These are phyloP conservation scores for Drosophila siamana DNA, from an alignment of 2,888 invertebrate genomes.

Conservation along the genomic window DNA sequence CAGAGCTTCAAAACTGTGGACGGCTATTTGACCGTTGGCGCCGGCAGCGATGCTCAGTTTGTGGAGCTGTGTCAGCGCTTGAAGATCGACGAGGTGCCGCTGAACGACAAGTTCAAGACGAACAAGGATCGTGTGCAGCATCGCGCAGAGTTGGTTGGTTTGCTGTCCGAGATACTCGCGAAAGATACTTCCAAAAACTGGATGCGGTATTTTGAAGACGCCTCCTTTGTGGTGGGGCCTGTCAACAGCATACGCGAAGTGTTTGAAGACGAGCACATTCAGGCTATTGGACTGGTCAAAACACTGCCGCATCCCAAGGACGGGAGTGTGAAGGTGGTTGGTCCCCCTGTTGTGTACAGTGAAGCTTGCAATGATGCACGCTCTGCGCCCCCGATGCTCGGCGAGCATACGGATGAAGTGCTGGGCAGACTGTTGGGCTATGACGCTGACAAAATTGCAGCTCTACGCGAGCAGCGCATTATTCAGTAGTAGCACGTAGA, in stretches of 20 bases:
- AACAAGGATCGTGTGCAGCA: constrained; percentile 92
- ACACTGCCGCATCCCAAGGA: constrained; percentile 89
- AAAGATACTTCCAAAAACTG: constrained; percentile 91
- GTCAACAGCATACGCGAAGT: constrained; percentile 94
- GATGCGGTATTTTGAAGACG: constrained; percentile 89
- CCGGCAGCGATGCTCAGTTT: constrained; percentile 94
- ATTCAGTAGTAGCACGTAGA: constrained; percentile 78
- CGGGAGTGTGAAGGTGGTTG: constrained; percentile 91
- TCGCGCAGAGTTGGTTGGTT: constrained; percentile 88
- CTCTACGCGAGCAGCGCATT: constrained; percentile 71
- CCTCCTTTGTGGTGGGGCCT: constrained; percentile 94
- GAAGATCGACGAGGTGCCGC: constrained; percentile 87
- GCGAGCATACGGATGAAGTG: constrained; percentile 94
- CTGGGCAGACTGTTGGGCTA: constrained; percentile 89
- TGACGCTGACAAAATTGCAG: constrained; percentile 87
- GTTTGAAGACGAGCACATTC: constrained; percentile 95
- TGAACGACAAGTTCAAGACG: constrained; percentile 88
- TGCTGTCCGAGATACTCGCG: constrained; percentile 88
- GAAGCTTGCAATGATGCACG: constrained; percentile 90
- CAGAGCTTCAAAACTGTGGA: constrained; percentile 94
- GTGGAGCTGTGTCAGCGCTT: constrained; percentile 89
- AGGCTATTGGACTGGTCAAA: constrained; percentile 90
- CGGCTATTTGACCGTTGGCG: constrained; percentile 94
- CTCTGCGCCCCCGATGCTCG: constrained; percentile 92
- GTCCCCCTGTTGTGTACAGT: constrained; percentile 94